A percentile compares a stretch with the other conserved stretches of the same genome.
Evolutionary conservation across 2,113 vertebrate species (phyloP).

Genomic region (Lophura nycthemera): DNA sequence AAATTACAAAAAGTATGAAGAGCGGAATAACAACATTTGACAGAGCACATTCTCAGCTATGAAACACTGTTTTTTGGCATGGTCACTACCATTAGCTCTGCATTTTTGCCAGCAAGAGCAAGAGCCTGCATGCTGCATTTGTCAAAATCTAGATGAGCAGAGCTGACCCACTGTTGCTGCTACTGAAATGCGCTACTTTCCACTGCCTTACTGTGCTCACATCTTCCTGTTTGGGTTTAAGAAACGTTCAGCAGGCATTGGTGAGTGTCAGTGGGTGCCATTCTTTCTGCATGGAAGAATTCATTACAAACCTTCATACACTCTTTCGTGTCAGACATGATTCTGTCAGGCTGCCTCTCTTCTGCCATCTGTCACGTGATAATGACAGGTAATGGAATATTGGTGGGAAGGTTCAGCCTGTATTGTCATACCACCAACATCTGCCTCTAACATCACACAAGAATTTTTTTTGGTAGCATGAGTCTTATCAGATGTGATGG

Average conservation of each 20-base stretch:
- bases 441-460: not conserved
- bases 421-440: not conserved
- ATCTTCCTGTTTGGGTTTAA: not conserved
- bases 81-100: not conserved
- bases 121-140: not conserved
- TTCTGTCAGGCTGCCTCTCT: not conserved
- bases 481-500: not conserved
- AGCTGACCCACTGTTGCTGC: not conserved
- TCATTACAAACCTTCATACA: too few species aligned
- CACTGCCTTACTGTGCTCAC: not conserved
- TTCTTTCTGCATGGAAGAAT: too few species aligned
- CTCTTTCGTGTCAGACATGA: not conserved
- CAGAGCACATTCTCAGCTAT: not conserved
- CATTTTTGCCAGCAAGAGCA: not conserved
- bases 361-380: not conserved
- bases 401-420: not conserved
- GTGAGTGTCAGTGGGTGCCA: too few species aligned
- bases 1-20: not conserved
- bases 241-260: not conserved
- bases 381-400: not conserved
- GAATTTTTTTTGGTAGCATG: not conserved
- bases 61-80: not conserved
- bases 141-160: not conserved
- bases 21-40: not conserved
- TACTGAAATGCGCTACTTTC: not conserved